Conservation (phyloP, 2,797 vertebrate genomes). For the Gambusia yucatana region DNA sequence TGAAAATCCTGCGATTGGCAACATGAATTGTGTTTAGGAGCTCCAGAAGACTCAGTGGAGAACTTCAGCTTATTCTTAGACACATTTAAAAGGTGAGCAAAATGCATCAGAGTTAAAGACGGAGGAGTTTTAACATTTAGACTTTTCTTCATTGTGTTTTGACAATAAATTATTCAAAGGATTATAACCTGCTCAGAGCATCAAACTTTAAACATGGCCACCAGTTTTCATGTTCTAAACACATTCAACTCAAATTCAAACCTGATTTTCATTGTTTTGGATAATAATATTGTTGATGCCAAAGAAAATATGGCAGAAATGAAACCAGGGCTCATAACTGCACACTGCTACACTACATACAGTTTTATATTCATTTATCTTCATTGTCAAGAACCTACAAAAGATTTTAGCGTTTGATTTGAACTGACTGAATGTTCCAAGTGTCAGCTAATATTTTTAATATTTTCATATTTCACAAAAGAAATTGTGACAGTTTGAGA, state of each 20-base stretch:
- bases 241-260: background rate
- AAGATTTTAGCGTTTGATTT: no score
- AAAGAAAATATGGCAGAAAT: background rate
- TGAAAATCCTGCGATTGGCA: constrained; percentile 42
- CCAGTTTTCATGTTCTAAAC: background rate
- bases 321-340: background rate
- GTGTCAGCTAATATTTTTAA: no score
- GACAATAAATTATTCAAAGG: background rate
- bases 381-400: background rate
- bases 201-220: background rate
- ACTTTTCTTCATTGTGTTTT: background rate
- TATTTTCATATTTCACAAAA: no score
- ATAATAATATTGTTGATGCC: background rate
- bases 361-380: background rate
- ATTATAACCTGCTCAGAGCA: background rate
- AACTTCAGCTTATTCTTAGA: background rate
- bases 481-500: background rate
- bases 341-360: background rate
- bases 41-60: background rate
- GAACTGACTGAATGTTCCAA: no score
- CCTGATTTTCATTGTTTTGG: background rate
- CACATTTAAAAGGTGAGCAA: background rate
- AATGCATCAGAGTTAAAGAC: background rate
- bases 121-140: background rate
- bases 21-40: background rate